Evolutionary conservation across 2,888 invertebrate species (phyloP), one percentile per base, ranked within the genome.

Genomic region (Drosophila demipolita): DNA sequence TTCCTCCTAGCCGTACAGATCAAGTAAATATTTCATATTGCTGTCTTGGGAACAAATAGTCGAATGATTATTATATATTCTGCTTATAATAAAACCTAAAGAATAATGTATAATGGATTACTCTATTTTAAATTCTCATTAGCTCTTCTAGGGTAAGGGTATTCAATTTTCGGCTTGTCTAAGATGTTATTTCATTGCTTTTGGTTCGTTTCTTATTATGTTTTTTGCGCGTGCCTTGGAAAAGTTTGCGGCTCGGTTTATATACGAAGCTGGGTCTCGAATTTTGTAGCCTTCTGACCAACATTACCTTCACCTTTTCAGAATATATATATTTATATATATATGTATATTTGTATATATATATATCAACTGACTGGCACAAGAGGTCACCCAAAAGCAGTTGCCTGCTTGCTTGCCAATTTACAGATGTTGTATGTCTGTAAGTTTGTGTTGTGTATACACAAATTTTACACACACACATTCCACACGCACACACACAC

Each of bases 281-380:
- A 78, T 79, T 86, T 77, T 38, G 86, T 62, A 87, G 81, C 78
- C 81, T 67, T 67, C 67, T 77, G 85, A 87, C 85, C 85, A 81
- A 66, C 73, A 80, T 80, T 80, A 87, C 85, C 85, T 86, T 86
- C 85, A 89, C 85, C 89, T 86, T 86, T 83, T 74, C 55, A 38
- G 38, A 74, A 74, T 73, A 61, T 73, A 82, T 57, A 57, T 66
- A 65, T 35, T 67, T 38, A 54, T 17, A 65, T 15, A 42, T 12
- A 40, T 52, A 35, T 65, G 48, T 36, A 67, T 40, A 63, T 50
- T 70, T 49, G 45, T 23, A 60, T 26, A 54, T 6, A 55, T 52
- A 54, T 40, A 33, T 26, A 52, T 38, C 50, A 57, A 57, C 73
- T 75, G 87, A 71, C 82, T 75, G 87, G 67, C 71, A 80, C 59